Evolutionary conservation across 1,140 invertebrate genomes (phyloP).

Genomic region (Sycophila sp.): DNA sequence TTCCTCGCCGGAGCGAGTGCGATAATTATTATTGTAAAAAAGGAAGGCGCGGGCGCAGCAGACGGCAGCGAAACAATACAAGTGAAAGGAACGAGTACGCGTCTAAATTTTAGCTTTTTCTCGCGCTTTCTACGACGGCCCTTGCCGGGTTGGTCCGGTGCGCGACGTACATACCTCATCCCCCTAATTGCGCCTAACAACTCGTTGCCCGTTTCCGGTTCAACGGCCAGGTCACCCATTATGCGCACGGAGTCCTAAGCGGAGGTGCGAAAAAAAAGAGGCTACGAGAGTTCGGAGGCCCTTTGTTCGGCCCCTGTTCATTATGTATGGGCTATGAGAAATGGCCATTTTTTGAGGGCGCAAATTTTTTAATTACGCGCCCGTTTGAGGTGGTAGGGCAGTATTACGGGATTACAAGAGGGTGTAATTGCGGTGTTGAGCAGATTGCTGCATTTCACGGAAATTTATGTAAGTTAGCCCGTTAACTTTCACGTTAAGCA

Average conservation of each 20-base stretch:
- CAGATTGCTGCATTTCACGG: background rate
- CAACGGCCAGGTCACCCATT: constrained; percentile 2
- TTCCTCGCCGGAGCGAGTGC: background rate
- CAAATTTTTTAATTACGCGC: constrained; percentile 11
- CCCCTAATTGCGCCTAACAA: constrained; percentile 28
- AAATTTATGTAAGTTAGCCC: constrained; percentile 4
- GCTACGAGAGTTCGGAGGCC: background rate
- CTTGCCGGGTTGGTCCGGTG: background rate
- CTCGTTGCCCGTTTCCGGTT: constrained; percentile 10
- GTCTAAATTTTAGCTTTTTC: constrained; percentile 23
- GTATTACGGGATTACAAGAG: no score
- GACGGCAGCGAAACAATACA: no score
- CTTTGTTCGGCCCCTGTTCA: constrained; percentile 16
- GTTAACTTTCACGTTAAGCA: constrained; percentile 1
- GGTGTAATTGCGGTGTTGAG: background rate
- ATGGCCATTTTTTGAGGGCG: background rate
- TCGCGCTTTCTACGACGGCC: background rate
- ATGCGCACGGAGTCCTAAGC: no score
- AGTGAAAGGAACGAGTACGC: background rate
- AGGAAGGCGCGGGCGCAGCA: background rate
- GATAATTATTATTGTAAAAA: constrained; percentile 17
- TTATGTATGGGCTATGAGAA: background rate
- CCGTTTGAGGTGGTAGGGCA: background rate
- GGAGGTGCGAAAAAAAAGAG: background rate
- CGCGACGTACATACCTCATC: background rate